Evolutionary conservation across 2,113 vertebrate genomes (phyloP).

Genomic region (Plestiodon gilberti): DNA sequence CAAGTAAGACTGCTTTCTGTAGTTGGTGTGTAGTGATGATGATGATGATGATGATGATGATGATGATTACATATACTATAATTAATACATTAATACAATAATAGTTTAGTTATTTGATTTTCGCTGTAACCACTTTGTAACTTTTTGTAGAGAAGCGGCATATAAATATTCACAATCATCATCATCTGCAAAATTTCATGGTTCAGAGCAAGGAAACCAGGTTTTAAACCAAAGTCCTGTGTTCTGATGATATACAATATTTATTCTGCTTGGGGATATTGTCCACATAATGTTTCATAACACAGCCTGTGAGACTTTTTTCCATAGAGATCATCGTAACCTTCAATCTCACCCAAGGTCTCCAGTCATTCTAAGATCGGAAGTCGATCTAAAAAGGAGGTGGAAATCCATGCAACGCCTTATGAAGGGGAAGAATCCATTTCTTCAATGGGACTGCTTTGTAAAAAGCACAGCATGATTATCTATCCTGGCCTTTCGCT

Average conservation of each 20-base stretch:
- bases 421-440: slow-evolving; percentile 24
- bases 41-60: too few relatives aligned
- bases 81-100: too few relatives aligned
- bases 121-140: too few relatives aligned
- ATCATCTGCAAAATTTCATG: neutral
- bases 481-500: neutral
- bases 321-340: neutral
- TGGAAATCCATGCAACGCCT: neutral
- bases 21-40: too few relatives aligned
- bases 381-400: neutral
- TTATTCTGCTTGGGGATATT: neutral
- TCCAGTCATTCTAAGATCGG: neutral
- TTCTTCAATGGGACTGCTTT: neutral
- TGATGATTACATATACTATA: too few relatives aligned
- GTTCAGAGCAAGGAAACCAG: neutral
- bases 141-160: too few relatives aligned
- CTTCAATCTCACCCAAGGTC: neutral
- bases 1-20: too few relatives aligned
- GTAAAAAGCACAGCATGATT: slow-evolving; percentile 8
- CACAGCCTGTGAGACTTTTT: neutral
- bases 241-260: neutral
- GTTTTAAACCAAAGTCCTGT: neutral
- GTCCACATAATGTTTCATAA: neutral
- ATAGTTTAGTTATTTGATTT: too few relatives aligned
- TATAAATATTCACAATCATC: too few relatives aligned